Base-by-base conservation (phyloP, 2,113 vertebrate genomes). In the Actenoides hombroni region DNA sequence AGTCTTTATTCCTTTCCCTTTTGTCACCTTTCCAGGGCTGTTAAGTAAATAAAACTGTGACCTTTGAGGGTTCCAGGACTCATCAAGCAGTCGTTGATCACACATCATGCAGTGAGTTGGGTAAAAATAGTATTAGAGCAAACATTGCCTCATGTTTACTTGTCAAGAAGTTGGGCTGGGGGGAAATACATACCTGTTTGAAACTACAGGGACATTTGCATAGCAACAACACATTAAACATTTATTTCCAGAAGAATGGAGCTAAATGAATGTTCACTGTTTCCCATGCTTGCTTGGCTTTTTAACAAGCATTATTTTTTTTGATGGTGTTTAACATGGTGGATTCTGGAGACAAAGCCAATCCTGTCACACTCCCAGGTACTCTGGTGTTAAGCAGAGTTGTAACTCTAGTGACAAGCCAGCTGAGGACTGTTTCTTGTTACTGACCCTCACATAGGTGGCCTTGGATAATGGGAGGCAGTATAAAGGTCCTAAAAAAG, bases 341-440 rank as follows among this genome's bases (percentile, higher is more conserved):
- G 17, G 7, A 28, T 90, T 46, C 31, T 75, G 42, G 28, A 78
- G 42, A 11, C 25, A 57, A 65, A 77, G 35, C 33, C 53, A 92
- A 2, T 9, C 11, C 24, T 21, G 46, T 80, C 18, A 4, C 3
- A 42, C 16, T 78, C 16, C 31, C 18, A 13, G 56, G 37, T 26
- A 16, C 25, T 29, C 4, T 2, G 23, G 3, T 77, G 51, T 61
- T 44, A 21, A 13, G 44, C 37, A 26, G 57, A 73, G 23, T 18
- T 71, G 37, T 53, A 4, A 10, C 35, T 79, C 0, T 1, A 59
- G 0, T 5, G 40, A 31, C 8, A 74, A 19, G 23, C 35, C 21
- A 24, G 3, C 12, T 53, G 48, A 13, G 54, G 29, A 9, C 48
- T 63, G 23, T 10, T n/a, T 59, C 12, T 65, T 53, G 2, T 4